phyloP scores from a whole-genome alignment of 2,113 vertebrate species.

The Hyla sarda region DNA sequence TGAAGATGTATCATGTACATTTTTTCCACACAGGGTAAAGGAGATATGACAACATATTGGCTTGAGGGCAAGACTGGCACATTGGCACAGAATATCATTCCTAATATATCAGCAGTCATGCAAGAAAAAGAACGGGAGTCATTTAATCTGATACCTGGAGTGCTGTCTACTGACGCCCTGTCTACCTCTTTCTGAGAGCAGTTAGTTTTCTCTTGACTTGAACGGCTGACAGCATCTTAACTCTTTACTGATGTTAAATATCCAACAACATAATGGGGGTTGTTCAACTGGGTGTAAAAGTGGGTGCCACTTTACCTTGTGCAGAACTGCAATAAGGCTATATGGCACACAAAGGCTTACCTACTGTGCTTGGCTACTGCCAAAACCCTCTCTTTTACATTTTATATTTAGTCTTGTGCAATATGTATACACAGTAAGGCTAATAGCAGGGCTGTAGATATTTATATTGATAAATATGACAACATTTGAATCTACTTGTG shows the following conservation, averaged over 20 bases:
- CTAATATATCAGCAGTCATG: constrained; percentile 50
- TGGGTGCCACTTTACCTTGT: neutral
- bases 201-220: neutral
- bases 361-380: neutral
- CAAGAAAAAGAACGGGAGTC: constrained; percentile 60
- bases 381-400: neutral
- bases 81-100: constrained; percentile 59
- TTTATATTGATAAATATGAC: neutral
- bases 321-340: neutral
- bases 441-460: neutral
- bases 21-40: constrained; percentile 75
- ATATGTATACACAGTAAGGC: neutral
- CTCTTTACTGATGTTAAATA: neutral
- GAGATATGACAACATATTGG: constrained; percentile 86
- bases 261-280: neutral
- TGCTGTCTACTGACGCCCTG: constrained; percentile 64
- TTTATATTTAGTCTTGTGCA: neutral
- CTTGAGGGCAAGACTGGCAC: constrained; percentile 76
- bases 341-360: neutral
- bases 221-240: neutral
- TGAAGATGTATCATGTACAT: neutral
- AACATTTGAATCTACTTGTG: neutral
- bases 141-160: constrained; percentile 70
- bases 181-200: constrained; percentile 55
- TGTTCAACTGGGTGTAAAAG: neutral